These are phyloP conservation scores for Drosophila acutilabella DNA, from an alignment of 2,888 invertebrate species.

Conservation along the genomic window DNA sequence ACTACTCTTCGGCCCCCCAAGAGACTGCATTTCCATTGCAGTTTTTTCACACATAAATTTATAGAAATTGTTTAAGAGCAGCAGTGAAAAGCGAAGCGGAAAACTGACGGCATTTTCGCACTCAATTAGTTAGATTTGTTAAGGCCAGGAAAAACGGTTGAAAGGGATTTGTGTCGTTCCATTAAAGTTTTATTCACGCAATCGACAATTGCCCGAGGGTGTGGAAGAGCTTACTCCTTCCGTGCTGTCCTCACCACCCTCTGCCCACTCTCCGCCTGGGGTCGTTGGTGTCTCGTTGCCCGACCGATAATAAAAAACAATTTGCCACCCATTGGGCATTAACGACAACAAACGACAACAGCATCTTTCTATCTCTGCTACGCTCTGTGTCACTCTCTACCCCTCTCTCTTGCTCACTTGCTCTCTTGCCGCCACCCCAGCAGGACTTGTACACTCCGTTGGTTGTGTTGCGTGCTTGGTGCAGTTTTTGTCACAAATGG, in stretches of 20 bases:
- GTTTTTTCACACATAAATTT: constrained; percentile 53
- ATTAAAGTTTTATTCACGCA: constrained; percentile 84
- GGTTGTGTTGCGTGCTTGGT: constrained; percentile 49
- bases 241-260: constrained; percentile 29
- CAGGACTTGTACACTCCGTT: constrained; percentile 18
- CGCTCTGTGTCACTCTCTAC: constrained; percentile 7
- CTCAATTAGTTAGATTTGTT: constrained; percentile 85
- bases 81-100: constrained; percentile 33
- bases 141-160: constrained; percentile 21
- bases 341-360: constrained; percentile 77
- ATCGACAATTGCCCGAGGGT: constrained; percentile 57
- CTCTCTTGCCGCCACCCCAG: constrained; percentile 23
- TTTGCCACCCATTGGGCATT: constrained; percentile 83
- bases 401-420: constrained; percentile 11
- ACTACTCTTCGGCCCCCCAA: background rate
- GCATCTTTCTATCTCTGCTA: constrained; percentile 42
- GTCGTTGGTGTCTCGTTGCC: constrained; percentile 20
- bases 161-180: constrained; percentile 81
- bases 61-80: background rate
- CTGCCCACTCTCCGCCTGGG: background rate
- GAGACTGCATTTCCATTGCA: constrained; percentile 62
- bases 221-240: constrained; percentile 52
- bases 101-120: constrained; percentile 84
- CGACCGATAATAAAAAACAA: constrained; percentile 82
- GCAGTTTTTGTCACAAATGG: constrained; percentile 74